Evolutionary conservation across 2,113 vertebrate genomes (phyloP).

Genomic region (Potamarius usumacintae): DNA sequence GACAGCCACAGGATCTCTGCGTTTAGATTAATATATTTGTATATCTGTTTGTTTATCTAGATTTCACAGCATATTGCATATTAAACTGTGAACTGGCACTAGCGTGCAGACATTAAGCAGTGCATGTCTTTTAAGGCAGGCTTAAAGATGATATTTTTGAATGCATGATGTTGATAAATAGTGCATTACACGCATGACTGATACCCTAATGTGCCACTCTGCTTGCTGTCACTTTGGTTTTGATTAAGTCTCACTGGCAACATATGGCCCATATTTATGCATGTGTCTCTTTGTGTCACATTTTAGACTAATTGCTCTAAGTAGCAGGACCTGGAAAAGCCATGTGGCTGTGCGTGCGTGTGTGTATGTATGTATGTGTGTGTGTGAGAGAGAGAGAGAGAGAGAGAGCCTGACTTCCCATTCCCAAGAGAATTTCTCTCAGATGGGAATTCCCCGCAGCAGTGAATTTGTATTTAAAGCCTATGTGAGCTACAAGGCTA

Average conservation of each 20-base stretch:
- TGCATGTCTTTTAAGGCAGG: not conserved
- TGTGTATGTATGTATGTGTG: too few species aligned
- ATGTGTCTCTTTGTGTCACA: not conserved
- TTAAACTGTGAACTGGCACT: too few species aligned
- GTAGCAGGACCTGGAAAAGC: not conserved
- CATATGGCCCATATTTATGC: not conserved
- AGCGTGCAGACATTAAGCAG: not conserved
- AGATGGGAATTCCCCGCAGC: slow-evolving; percentile 8
- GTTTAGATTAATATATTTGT: too few species aligned
- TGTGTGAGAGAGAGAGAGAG: not conserved
- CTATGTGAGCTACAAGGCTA: not conserved
- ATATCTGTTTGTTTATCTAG: not conserved
- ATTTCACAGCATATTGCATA: not conserved
- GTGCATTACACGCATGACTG: not conserved
- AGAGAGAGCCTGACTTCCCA: too few species aligned
- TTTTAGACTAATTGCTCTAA: not conserved
- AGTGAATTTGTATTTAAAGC: slow-evolving; percentile 9
- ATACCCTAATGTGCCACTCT: not conserved
- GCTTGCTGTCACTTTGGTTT: not conserved
- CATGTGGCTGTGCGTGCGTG: not conserved
- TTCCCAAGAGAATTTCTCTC: slow-evolving; percentile 10
- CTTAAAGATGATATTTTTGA: not conserved
- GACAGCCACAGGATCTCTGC: too few species aligned
- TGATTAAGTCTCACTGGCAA: not conserved
- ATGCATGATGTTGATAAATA: not conserved